Evolutionary conservation across 2,797 vertebrate genomes (phyloP).

Genomic region (Threskiornis aethiopicus): DNA sequence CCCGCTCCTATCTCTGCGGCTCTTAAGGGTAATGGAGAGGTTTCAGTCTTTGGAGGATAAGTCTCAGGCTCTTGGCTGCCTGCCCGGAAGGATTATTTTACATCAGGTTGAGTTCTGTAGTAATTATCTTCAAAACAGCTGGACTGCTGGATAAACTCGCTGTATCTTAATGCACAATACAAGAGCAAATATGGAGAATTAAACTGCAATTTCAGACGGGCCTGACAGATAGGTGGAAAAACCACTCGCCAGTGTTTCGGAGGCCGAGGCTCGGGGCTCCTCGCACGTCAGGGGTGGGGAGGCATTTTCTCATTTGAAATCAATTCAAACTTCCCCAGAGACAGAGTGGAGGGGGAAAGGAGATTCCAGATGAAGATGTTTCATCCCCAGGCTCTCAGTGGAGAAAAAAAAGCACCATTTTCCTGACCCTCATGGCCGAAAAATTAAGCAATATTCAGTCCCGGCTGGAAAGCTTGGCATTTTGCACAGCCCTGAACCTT

Average conservation of each 20-base stretch:
- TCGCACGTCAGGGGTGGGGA: background rate
- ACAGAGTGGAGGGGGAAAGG: rapidly evolving
- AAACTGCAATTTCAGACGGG: slow-evolving; percentile 71
- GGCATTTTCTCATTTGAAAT: slow-evolving; percentile 10
- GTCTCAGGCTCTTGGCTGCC: slow-evolving; percentile 67
- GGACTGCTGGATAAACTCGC: slow-evolving; percentile 79
- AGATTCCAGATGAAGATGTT: slow-evolving; percentile 17
- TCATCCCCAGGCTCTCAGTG: background rate
- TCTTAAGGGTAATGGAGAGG: slow-evolving; percentile 71
- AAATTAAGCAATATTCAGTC: background rate
- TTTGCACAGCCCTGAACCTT: rapidly evolving
- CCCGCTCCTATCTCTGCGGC: slow-evolving; percentile 38
- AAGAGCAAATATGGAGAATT: slow-evolving; percentile 74
- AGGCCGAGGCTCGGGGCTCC: background rate
- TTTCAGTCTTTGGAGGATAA: slow-evolving; percentile 67
- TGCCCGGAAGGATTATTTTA: slow-evolving; percentile 79
- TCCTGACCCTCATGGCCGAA: background rate
- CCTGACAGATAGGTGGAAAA: slow-evolving; percentile 19
- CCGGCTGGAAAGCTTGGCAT: background rate
- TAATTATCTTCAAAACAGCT: slow-evolving; percentile 85
- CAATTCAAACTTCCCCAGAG: background rate
- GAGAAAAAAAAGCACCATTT: background rate
- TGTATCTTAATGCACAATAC: slow-evolving; percentile 69
- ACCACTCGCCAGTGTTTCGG: background rate
- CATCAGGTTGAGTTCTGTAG: slow-evolving; percentile 77